Evolutionary conservation across 2,888 invertebrate genomes (phyloP).

Genomic region (Nasonia oneida): DNA sequence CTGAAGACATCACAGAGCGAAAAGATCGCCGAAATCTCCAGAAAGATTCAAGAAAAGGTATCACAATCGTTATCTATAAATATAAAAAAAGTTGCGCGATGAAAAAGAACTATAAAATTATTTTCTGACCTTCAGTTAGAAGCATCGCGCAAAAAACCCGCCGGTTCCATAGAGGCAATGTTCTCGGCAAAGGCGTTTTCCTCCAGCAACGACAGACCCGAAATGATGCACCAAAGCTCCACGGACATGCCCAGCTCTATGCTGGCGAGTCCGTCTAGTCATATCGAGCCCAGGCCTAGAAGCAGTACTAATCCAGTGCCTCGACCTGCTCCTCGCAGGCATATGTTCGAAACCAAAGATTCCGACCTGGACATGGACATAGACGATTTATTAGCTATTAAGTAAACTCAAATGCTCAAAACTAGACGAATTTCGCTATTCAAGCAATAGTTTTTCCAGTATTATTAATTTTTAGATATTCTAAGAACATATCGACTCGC

Average conservation of each 20-base stretch:
- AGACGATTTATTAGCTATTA: conserved; percentile 72
- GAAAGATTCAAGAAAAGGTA: conserved; percentile 82
- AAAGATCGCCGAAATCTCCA: conserved; percentile 81
- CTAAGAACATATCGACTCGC: not conserved
- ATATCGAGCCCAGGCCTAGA: conserved; percentile 39
- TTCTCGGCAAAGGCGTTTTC: conserved; percentile 66
- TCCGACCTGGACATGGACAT: conserved; percentile 73
- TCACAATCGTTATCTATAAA: conserved; percentile 63
- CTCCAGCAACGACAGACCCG: conserved; percentile 33
- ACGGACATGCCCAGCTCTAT: conserved; percentile 61
- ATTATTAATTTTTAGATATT: not conserved
- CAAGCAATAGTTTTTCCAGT: conserved; percentile 26
- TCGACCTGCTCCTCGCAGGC: conserved; percentile 69
- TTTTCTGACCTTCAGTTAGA: conserved; percentile 67
- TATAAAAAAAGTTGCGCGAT: conserved; percentile 12
- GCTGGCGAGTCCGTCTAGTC: conserved; percentile 60
- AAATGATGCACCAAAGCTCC: conserved; percentile 53
- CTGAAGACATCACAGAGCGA: conserved; percentile 80
- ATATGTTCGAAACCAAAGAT: conserved; percentile 66
- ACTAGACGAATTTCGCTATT: conserved; percentile 18
- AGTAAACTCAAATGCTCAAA: conserved; percentile 59
- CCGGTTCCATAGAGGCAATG: conserved; percentile 76
- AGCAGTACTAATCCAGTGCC: conserved; percentile 62
- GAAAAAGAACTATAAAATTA: not conserved
- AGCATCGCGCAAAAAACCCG: conserved; percentile 72